Conservation (phyloP, 2,797 vertebrate species). For the Poecilia picta region DNA sequence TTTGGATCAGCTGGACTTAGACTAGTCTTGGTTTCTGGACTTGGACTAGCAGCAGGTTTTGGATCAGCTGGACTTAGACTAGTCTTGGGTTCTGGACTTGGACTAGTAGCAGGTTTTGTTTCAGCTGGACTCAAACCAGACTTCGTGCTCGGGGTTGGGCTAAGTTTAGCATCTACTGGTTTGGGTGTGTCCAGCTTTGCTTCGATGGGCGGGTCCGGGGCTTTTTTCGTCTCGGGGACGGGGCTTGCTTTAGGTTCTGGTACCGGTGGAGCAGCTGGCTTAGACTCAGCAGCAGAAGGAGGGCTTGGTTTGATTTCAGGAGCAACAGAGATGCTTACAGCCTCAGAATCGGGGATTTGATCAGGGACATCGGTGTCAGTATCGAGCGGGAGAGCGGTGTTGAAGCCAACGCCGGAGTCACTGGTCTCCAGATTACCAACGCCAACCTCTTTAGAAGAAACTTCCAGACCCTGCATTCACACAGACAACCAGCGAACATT, state of each 20-base stretch:
- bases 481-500: conserved; percentile 23
- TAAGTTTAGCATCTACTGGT: conserved; percentile 68
- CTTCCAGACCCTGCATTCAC: conserved; percentile 80
- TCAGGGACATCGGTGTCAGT: conserved; percentile 83
- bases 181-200: conserved; percentile 63
- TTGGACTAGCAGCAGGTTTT: conserved; percentile 67
- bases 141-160: conserved; percentile 67
- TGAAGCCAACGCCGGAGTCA: conserved; percentile 85
- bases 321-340: conserved; percentile 64
- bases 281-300: conserved; percentile 48
- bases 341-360: conserved; percentile 74
- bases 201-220: conserved; percentile 54
- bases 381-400: conserved; percentile 83
- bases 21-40: conserved; percentile 66
- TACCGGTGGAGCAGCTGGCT: conserved; percentile 61
- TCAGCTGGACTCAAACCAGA: conserved; percentile 52
- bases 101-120: conserved; percentile 66
- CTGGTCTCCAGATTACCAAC: conserved; percentile 83
- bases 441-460: conserved; percentile 83
- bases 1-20: conserved; percentile 66
- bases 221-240: conserved; percentile 55
- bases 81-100: conserved; percentile 65
- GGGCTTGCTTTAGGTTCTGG: conserved; percentile 59
- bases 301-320: conserved; percentile 61
- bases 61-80: conserved; percentile 52